Evolutionary conservation across 2,888 invertebrate species (phyloP).

Genomic region (Eledona agricola): DNA sequence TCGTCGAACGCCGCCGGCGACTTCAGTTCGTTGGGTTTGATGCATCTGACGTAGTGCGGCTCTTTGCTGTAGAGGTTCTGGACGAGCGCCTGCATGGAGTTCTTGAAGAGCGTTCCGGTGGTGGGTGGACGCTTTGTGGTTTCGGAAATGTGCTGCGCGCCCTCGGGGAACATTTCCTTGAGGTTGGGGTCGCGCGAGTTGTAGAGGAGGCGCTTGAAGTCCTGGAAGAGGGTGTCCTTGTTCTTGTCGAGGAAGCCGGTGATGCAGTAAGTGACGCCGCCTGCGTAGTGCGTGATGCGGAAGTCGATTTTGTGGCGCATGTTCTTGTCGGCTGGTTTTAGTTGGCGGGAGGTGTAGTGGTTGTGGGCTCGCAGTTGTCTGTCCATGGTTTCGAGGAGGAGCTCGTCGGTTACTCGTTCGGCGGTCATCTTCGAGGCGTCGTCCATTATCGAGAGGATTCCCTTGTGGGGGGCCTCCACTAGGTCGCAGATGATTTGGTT

Average conservation of each 20-base stretch:
- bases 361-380: constrained; percentile 84
- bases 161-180: constrained; percentile 95
- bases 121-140: constrained; percentile 95
- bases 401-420: constrained; percentile 86
- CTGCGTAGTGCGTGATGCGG: constrained; percentile 93
- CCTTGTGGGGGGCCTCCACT: constrained; percentile 87
- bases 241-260: constrained; percentile 97
- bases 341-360: constrained; percentile 89
- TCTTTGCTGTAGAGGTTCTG: constrained; percentile 90
- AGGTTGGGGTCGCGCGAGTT: constrained; percentile 82
- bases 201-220: constrained; percentile 91
- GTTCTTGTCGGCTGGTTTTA: constrained; percentile 83
- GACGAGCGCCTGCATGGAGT: constrained; percentile 91
- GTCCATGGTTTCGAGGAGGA: constrained; percentile 93
- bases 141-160: constrained; percentile 87
- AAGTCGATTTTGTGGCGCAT: constrained; percentile 81
- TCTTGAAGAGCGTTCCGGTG: constrained; percentile 93
- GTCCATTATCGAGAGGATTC: constrained; percentile 87
- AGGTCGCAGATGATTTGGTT: constrained; percentile 96
- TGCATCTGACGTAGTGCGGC: constrained; percentile 96
- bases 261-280: constrained; percentile 92
- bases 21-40: constrained; percentile 97
- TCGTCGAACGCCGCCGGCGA: constrained; percentile 86
- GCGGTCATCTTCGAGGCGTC: constrained; percentile 93
- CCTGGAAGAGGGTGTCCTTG: constrained; percentile 95